Evolutionary conservation across 2,888 invertebrate species (phyloP), one percentile per base, ranked within the genome.

Genomic region (Macaria notata): DNA sequence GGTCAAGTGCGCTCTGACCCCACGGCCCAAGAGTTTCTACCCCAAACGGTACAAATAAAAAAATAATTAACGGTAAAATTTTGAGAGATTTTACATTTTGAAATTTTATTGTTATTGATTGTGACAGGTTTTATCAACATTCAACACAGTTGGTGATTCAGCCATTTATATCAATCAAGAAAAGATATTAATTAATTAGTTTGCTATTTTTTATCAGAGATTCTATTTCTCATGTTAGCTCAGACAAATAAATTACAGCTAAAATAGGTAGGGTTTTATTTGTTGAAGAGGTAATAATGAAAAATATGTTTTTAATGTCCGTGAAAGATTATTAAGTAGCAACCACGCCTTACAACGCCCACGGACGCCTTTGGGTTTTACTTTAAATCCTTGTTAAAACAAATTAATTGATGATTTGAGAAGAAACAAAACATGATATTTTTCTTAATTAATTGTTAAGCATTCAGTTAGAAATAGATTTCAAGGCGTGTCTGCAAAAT

Each of bases 341-440:
- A 64, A 68, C 75, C 81, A 79, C 86, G 84, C 86, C 85, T 66
- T 68, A 65, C 56, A 65, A 69, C 86, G 86, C 86, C 86, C 79
- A 67, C 65, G 29, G 56, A 70, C 81, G 78, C 81, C 84, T 75
- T 69, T 72, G 59, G 52, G 41, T 39, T 33, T 36, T 29, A 33
- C 33, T n/a, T 33, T 29, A 9, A 8, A 33, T 43, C n/a, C 36
- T 44, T 50, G 33, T 5, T 36, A 49, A 43, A 39, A 19, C n/a
- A 33, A 29, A 44, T 29, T 29, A 30, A 46, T 29, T 29, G 9
- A 29, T 44, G 5, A 7, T 44, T 8, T 8, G 41, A n/a, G 4
- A n/a, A 41, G 8, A 41, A 41, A 41, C 8, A 5, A 7, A 38
- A 38, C 3, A 38, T 5, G 42, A 9, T n/a, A 42, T 42, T 42